Evolutionary conservation across 1,140 invertebrate genomes (phyloP).

Genomic region (Parapsyche elsis): DNA sequence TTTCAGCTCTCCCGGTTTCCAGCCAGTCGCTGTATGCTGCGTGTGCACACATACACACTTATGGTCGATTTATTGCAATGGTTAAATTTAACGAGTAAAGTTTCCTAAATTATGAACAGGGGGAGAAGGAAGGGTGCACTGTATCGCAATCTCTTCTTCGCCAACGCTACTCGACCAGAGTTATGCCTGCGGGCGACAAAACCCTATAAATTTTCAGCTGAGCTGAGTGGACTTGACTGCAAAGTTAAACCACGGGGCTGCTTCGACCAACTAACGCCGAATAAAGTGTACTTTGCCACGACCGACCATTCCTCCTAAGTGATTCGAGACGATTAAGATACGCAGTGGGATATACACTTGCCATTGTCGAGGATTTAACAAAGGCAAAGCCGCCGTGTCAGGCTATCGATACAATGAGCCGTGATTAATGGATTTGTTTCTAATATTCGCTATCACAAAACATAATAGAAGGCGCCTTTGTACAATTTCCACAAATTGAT

Average conservation of each 20-base stretch:
- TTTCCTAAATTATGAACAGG: slow-evolving; percentile 46
- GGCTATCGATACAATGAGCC: too few relatives aligned
- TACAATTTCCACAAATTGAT: too few relatives aligned
- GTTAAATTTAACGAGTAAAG: slow-evolving; percentile 52
- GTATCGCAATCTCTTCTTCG: slow-evolving; percentile 44
- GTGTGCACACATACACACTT: slow-evolving; percentile 31
- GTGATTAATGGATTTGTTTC: too few relatives aligned
- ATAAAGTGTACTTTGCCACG: background rate
- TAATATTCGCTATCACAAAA: too few relatives aligned
- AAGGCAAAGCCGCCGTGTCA: too few relatives aligned
- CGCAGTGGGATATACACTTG: background rate
- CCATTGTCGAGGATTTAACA: too few relatives aligned
- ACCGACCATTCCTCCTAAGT: background rate
- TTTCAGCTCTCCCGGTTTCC: background rate
- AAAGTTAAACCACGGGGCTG: slow-evolving; percentile 1
- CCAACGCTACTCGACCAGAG: slow-evolving; percentile 17
- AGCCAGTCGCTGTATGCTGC: background rate
- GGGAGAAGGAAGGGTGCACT: background rate
- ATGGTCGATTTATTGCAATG: slow-evolving; percentile 49
- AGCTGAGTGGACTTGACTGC: slow-evolving; percentile 28
- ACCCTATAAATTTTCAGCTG: slow-evolving; percentile 18
- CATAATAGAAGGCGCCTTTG: too few relatives aligned
- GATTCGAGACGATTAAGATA: slow-evolving; percentile 1
- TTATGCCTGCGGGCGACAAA: slow-evolving; percentile 41
- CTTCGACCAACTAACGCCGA: background rate